These are phyloP conservation scores for Microctenopoma stevenorrisi DNA, from an alignment of 2,797 vertebrate species.

Conservation along the genomic window DNA sequence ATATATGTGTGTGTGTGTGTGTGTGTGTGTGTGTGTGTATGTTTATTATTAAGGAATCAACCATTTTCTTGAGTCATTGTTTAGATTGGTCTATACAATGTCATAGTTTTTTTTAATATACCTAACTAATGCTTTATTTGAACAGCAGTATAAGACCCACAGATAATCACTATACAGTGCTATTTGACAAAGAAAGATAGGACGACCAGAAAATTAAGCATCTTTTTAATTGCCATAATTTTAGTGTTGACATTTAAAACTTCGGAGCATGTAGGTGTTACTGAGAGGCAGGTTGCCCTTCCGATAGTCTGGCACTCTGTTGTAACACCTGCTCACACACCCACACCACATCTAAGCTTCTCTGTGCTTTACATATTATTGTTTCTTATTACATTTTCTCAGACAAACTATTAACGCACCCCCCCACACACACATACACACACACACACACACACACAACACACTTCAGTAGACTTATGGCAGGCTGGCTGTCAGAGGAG, in stretches of 20 bases:
- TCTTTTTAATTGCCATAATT: not conserved
- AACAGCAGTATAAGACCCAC: no score
- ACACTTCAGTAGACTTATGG: constrained; percentile 35
- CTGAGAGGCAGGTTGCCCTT: not conserved
- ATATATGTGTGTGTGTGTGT: no score
- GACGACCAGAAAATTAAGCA: not conserved
- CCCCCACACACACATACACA: no score
- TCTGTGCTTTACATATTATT: constrained; percentile 10
- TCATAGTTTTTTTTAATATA: no score
- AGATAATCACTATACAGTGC: no score
- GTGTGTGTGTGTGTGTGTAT: no score
- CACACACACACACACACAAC: no score
- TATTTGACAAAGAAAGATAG: no score
- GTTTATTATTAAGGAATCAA: no score
- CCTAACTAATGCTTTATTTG: no score
- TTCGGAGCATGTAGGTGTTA: not conserved
- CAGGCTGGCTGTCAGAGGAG: constrained; percentile 65
- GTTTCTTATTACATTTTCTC: constrained; percentile 29
- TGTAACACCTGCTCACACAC: constrained; percentile 13
- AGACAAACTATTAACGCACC: constrained; percentile 3
- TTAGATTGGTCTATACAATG: no score
- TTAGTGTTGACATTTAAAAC: not conserved
- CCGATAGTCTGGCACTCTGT: not conserved
- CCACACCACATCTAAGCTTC: constrained; percentile 29
- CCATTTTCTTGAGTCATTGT: no score